phyloP scores from a whole-genome alignment of 2,888 invertebrate genomes.

The Tholera decimalis region DNA sequence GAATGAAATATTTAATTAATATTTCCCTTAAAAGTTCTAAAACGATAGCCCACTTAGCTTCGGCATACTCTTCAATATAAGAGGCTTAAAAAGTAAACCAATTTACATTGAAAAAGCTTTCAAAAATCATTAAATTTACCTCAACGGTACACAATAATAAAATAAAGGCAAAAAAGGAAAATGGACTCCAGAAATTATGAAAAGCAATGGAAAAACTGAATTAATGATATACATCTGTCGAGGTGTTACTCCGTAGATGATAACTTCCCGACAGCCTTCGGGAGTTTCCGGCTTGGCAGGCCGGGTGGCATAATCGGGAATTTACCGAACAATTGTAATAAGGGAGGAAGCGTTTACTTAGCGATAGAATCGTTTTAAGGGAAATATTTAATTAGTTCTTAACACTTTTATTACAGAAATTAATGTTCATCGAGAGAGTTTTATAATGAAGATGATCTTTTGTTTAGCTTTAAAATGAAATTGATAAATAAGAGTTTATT shows the following conservation, averaged over 20 bases:
- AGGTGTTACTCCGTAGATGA: conserved; percentile 69
- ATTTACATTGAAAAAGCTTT: conserved; percentile 1
- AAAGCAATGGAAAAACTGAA: conserved; percentile 38
- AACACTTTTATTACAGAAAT: conserved; percentile 36
- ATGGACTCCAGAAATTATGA: conserved; percentile 39
- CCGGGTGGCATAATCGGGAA: conserved; percentile 71
- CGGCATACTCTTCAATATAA: neutral
- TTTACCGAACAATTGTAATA: conserved; percentile 71
- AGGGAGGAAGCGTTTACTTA: conserved; percentile 55
- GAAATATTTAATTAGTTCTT: conserved; percentile 56
- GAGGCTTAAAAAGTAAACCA: conserved; percentile 27
- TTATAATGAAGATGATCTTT: conserved; percentile 6
- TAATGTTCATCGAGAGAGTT: conserved; percentile 19
- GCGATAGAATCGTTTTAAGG: conserved; percentile 54
- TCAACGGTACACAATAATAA: conserved; percentile 12
- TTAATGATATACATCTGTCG: conserved; percentile 61
- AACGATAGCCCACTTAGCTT: neutral
- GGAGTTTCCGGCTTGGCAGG: conserved; percentile 57
- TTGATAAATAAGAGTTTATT: neutral
- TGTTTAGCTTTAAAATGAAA: neutral
- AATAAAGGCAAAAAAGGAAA: conserved; percentile 18
- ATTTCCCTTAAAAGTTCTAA: neutral
- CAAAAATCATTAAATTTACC: conserved; percentile 21
- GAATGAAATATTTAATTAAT: neutral
- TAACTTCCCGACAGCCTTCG: conserved; percentile 65